Base-by-base conservation (phyloP, 2,888 invertebrate species). In the Melieria crassipennis region DNA sequence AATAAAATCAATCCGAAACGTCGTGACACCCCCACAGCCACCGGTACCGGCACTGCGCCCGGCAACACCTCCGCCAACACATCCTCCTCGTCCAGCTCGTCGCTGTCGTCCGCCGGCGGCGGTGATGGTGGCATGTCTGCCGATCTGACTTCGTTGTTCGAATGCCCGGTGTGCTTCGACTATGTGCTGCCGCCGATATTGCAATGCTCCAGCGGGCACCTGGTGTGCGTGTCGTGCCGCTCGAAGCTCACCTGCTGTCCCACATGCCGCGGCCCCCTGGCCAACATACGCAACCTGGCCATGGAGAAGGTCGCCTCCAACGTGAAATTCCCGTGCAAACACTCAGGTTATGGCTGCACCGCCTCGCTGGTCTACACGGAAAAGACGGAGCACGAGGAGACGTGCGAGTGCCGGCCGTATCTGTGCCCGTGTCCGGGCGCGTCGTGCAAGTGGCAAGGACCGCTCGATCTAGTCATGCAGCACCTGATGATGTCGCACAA, bases 281-380 rank as follows among this genome's bases (percentile, higher is more conserved):
- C 94, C 88, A 98, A 98, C 87, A 99, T 99, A 81, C 91, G 99
- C 77, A 99, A 99, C 88, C 89, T 99, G 84, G 99, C 98, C 48
- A 98, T 99, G 98, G 99, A 99, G 86, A 99, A 99, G 87, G 98
- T 99, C 52, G 99, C 99, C 56, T 94, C 95, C 81, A 98, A 97
- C 81, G 96, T 99, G 62, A 94, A 96, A 91, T 99, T 99, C 84
- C 99, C 99, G 0, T 99, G 99, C 89, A 98, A 98, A 88, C 99
- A 98, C 89, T 94, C 96, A 70, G 93, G 94, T 78, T 96, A 96
- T 76, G 99, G 99, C 65, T 99, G 99, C 86, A 92, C 93, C 16
- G 93, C 94, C 79, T 95, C 97, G 11, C 89, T 98, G 30, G 92
- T 96, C 45, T 95, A 98, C 86, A 97, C 97, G n/a, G 98, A 99